These are phyloP conservation scores for Protodeltote pygarga DNA, from an alignment of 2,888 invertebrate genomes.

Conservation along the genomic window DNA sequence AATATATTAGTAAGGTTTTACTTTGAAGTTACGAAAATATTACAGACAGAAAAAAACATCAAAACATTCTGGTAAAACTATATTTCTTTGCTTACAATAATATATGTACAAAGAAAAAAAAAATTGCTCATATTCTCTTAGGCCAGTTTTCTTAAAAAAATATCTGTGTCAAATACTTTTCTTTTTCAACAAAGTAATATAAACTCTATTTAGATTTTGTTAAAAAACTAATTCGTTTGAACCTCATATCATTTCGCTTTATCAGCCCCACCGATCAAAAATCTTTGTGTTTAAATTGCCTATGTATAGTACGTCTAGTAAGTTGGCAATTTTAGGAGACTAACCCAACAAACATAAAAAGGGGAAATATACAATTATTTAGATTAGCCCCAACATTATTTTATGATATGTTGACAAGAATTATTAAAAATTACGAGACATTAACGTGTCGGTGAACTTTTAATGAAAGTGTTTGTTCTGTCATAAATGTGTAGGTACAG, in stretches of 20 bases:
- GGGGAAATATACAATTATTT: slow-evolving; percentile 11
- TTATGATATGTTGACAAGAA: slow-evolving; percentile 36
- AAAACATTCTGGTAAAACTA: too few species aligned
- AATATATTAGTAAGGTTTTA: too few species aligned
- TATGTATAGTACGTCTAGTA: slow-evolving; percentile 18
- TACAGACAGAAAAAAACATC: too few species aligned
- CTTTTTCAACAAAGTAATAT: slow-evolving; percentile 48
- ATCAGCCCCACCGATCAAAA: slow-evolving; percentile 20
- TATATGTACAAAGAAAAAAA: slow-evolving; percentile 5
- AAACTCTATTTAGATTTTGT: slow-evolving; percentile 43
- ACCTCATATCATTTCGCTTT: slow-evolving; percentile 27
- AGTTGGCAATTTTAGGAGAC: background rate
- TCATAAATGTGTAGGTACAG: slow-evolving; percentile 5
- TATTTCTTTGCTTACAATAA: too few species aligned
- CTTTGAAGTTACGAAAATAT: too few species aligned
- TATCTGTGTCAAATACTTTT: slow-evolving; percentile 24
- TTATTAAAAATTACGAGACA: slow-evolving; percentile 29
- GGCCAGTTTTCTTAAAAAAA: slow-evolving; percentile 13
- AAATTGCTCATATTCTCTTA: background rate
- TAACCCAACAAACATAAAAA: background rate
- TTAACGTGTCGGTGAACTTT: slow-evolving; percentile 19
- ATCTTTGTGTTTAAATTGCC: slow-evolving; percentile 44
- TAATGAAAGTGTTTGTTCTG: slow-evolving; percentile 11
- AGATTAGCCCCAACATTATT: slow-evolving; percentile 29
- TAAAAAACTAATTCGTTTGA: slow-evolving; percentile 51